Conservation (phyloP, 2,888 invertebrate species). For the Nomada flava region DNA sequence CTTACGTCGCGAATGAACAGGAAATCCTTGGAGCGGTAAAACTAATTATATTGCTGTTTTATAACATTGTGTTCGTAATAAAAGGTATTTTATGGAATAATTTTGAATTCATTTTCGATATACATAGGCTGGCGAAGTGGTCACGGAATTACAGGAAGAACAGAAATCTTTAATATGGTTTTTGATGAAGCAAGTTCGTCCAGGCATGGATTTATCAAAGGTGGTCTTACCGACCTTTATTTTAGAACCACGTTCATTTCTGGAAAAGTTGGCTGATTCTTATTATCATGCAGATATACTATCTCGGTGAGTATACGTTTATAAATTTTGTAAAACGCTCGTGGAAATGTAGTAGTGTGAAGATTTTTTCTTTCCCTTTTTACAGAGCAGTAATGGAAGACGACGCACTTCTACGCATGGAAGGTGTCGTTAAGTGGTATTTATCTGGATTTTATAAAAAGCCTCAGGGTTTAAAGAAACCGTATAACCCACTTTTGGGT, state of each 20-base stretch:
- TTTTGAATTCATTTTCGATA: neutral
- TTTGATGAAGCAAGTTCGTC: slow-evolving; percentile 96
- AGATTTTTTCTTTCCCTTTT: neutral
- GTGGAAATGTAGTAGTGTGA: neutral
- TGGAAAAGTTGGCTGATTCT: slow-evolving; percentile 96
- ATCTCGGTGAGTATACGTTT: slow-evolving; percentile 87
- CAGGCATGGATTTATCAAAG: slow-evolving; percentile 98
- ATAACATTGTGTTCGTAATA: neutral
- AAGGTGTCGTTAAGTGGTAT: slow-evolving; percentile 95
- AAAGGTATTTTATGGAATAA: neutral
- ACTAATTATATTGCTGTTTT: slow-evolving; percentile 5
- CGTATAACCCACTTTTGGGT: slow-evolving; percentile 97
- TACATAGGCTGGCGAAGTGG: slow-evolving; percentile 91
- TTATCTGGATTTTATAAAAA: slow-evolving; percentile 97
- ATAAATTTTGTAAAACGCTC: neutral
- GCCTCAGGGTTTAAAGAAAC: slow-evolving; percentile 97
- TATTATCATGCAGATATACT: slow-evolving; percentile 97
- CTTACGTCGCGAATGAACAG: slow-evolving; percentile 85
- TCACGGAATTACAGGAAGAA: slow-evolving; percentile 96
- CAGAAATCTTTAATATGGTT: slow-evolving; percentile 98
- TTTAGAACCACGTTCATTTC: slow-evolving; percentile 95
- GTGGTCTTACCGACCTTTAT: slow-evolving; percentile 98
- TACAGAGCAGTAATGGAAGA: slow-evolving; percentile 90
- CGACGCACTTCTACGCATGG: slow-evolving; percentile 96
- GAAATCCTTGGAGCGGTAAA: slow-evolving; percentile 86